phyloP scores from a whole-genome alignment of 1,140 invertebrate genomes.

The Orius laevigatus region DNA sequence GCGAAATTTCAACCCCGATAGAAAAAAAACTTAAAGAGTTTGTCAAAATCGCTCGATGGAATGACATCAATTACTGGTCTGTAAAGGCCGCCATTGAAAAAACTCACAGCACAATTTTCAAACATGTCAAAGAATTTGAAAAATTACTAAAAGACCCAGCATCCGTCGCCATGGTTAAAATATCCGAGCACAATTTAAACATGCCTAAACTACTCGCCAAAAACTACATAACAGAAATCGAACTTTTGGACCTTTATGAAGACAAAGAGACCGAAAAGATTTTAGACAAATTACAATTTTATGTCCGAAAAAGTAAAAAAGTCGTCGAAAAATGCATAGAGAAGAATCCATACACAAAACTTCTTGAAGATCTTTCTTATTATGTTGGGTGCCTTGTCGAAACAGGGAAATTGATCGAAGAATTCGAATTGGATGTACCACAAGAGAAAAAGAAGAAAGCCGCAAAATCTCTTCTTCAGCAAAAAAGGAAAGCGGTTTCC shows the following conservation, averaged over 20 bases:
- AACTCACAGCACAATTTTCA: conserved; percentile 71
- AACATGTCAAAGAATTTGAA: conserved; percentile 68
- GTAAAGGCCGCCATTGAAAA: conserved; percentile 75
- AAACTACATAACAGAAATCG: no score
- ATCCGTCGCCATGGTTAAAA: conserved; percentile 19
- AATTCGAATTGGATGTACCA: conserved; percentile 23
- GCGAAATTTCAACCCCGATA: conserved; percentile 52
- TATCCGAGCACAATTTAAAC: neutral
- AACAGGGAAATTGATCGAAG: neutral
- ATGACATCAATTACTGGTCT: conserved; percentile 86
- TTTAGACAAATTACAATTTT: neutral
- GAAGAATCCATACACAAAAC: neutral
- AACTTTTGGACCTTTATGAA: no score
- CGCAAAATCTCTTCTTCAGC: conserved; percentile 63
- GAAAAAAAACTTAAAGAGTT: conserved; percentile 86
- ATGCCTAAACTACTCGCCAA: no score
- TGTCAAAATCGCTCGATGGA: conserved; percentile 88
- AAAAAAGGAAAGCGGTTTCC: conserved; percentile 63
- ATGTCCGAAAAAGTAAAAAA: neutral
- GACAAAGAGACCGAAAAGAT: no score
- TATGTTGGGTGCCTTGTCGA: neutral
- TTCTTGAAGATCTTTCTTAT: neutral
- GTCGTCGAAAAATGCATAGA: neutral
- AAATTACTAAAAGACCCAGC: conserved; percentile 36
- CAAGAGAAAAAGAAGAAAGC: conserved; percentile 63